These are phyloP conservation scores for Cheilosia impressa DNA, from an alignment of 2,888 invertebrate genomes.

Conservation along the genomic window DNA sequence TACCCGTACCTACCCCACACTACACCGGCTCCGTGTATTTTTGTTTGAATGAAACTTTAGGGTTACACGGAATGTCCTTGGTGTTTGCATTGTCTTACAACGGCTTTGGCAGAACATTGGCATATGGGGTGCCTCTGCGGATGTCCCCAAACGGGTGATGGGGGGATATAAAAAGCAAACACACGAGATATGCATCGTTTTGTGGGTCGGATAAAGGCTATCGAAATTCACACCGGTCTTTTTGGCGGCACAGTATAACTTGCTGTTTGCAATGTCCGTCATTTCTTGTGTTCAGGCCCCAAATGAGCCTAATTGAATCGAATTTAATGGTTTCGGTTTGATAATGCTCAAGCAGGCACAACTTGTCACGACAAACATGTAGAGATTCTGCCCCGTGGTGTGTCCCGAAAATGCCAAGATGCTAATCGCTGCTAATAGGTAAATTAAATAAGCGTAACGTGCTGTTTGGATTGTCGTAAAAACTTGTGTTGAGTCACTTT, in stretches of 20 bases:
- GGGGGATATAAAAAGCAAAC: background rate
- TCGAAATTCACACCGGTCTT: slow-evolving; percentile 22
- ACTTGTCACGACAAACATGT: slow-evolving; percentile 13
- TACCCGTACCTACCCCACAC: background rate
- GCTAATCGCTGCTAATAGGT: slow-evolving; percentile 38
- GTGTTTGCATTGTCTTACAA: slow-evolving; percentile 57
- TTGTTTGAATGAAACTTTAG: slow-evolving; percentile 61
- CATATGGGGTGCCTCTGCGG: slow-evolving; percentile 1
- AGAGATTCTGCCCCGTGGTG: background rate
- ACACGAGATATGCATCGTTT: background rate
- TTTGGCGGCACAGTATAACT: background rate
- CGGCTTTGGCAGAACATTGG: slow-evolving; percentile 26
- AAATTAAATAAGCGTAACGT: slow-evolving; percentile 37
- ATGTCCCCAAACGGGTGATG: slow-evolving; percentile 32
- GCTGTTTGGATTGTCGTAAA: no score
- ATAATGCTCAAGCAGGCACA: slow-evolving; percentile 14
- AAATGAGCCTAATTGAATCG: slow-evolving; percentile 41
- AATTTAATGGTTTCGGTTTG: slow-evolving; percentile 17
- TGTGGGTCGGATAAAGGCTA: slow-evolving; percentile 24
- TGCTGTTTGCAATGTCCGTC: background rate
- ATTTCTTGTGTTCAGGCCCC: background rate
- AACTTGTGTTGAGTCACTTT: no score
- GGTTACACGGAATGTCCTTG: slow-evolving; percentile 67
- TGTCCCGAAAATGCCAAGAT: background rate
- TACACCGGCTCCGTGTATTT: slow-evolving; percentile 16